These are phyloP conservation scores for Dendropsophus ebraccatus DNA, from an alignment of 2,113 vertebrate genomes.

Conservation along the genomic window DNA sequence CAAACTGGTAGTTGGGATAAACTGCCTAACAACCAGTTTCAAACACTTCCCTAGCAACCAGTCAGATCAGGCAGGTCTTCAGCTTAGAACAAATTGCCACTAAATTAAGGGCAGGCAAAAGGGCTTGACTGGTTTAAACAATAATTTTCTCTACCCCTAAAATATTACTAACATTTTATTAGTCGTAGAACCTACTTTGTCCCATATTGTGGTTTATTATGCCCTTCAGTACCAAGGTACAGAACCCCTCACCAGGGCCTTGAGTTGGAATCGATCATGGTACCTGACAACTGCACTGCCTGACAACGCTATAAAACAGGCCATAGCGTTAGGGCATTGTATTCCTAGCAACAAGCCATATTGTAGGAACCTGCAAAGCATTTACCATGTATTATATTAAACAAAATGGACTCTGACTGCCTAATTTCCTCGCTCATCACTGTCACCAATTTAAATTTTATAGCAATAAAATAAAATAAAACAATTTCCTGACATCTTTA, in stretches of 20 bases:
- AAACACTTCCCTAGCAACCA: too few relatives aligned
- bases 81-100: too few relatives aligned
- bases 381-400: neutral
- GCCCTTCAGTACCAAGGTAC: neutral
- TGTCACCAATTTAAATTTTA: neutral
- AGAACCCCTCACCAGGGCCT: neutral
- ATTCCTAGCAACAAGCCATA: neutral
- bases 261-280: neutral
- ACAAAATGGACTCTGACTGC: neutral
- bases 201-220: neutral
- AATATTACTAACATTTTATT: neutral
- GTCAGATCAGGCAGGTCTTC: neutral
- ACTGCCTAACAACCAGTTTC: too few relatives aligned
- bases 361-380: neutral
- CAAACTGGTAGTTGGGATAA: too few relatives aligned
- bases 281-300: neutral
- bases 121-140: too few relatives aligned
- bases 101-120: too few relatives aligned
- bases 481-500: neutral
- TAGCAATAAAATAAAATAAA: neutral
- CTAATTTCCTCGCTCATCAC: neutral
- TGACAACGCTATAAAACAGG: neutral
- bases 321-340: neutral
- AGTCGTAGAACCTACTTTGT: neutral
- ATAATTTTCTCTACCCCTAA: too few relatives aligned